A percentile compares a stretch with the other conserved stretches of the same genome.
Conservation (phyloP, 2,113 vertebrate genomes). For the Lophochroa leadbeateri region DNA sequence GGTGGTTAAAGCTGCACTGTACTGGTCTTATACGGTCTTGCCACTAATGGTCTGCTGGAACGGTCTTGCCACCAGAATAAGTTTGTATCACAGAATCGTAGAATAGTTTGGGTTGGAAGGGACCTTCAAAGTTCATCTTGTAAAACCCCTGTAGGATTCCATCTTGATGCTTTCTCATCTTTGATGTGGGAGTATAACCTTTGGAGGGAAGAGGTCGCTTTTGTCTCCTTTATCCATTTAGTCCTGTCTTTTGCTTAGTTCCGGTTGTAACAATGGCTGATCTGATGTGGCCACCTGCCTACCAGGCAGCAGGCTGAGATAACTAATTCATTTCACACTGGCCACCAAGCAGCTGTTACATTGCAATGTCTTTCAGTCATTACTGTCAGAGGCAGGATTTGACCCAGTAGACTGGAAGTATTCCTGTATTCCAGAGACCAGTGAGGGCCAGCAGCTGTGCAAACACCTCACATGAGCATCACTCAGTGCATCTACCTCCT, state of each 20-base stretch:
- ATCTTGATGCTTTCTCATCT: background rate
- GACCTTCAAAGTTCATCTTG: background rate
- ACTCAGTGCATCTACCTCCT: background rate
- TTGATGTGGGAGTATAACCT: background rate
- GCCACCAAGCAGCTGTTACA: slow-evolving; percentile 45
- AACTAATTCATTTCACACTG: slow-evolving; percentile 38
- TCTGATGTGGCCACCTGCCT: slow-evolving; percentile 37
- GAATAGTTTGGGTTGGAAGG: background rate
- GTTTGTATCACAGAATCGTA: background rate
- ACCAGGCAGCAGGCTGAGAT: slow-evolving; percentile 20
- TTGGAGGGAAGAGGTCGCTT: background rate
- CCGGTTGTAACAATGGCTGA: background rate
- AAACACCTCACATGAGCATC: background rate
- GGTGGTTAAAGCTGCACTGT: background rate
- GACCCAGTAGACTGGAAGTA: slow-evolving; percentile 5
- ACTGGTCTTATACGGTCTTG: background rate
- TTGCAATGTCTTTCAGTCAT: slow-evolving; percentile 50
- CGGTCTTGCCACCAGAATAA: background rate
- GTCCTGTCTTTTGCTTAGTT: background rate
- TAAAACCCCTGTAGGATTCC: background rate
- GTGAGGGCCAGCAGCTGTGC: slow-evolving; percentile 46
- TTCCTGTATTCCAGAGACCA: slow-evolving; percentile 16
- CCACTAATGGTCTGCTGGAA: background rate
- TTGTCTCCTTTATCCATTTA: background rate
- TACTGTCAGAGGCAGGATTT: slow-evolving; percentile 8